Percentiles rank a stretch among this genome's conserved stretches.
phyloP scores from a whole-genome alignment of 2,888 invertebrate species.

The Cantharis nigra region DNA sequence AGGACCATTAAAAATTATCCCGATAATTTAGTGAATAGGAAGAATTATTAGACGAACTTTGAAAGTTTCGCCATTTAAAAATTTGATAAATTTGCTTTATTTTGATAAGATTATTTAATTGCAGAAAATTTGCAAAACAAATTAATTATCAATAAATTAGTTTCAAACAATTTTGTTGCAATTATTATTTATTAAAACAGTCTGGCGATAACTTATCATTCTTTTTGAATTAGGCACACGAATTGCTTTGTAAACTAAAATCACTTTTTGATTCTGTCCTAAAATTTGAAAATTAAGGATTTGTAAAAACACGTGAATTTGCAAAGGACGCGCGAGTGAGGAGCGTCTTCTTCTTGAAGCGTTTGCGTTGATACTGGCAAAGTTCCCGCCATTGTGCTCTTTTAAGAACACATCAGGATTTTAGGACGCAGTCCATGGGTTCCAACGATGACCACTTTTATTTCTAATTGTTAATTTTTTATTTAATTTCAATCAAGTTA shows the following conservation, averaged over 20 bases:
- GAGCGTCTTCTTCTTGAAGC: constrained; percentile 44
- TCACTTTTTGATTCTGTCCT: not conserved
- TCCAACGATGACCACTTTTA: not conserved
- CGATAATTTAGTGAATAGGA: not conserved
- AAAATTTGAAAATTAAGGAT: not conserved
- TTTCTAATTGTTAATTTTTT: not conserved
- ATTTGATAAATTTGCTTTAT: not conserved
- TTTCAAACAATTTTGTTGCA: not conserved
- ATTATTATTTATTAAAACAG: not conserved
- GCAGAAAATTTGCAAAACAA: not conserved
- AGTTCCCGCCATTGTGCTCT: constrained; percentile 29
- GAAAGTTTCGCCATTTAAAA: not conserved
- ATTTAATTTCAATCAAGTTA: not conserved
- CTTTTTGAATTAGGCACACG: not conserved
- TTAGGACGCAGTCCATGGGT: constrained; percentile 7
- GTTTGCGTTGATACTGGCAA: constrained; percentile 44
- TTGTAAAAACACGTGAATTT: constrained; percentile 2
- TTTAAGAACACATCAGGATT: constrained; percentile 27
- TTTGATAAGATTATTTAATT: not conserved
- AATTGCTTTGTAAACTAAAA: not conserved
- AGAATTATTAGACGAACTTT: not conserved
- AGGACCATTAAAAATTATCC: not conserved
- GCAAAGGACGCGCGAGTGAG: not conserved
- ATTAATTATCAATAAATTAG: not conserved
- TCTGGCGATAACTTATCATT: not conserved